Percentiles rank a stretch among this genome's conserved stretches.
These are phyloP conservation scores for Brachionichthys hirsutus DNA, from an alignment of 2,113 vertebrate genomes.

Conservation along the genomic window DNA sequence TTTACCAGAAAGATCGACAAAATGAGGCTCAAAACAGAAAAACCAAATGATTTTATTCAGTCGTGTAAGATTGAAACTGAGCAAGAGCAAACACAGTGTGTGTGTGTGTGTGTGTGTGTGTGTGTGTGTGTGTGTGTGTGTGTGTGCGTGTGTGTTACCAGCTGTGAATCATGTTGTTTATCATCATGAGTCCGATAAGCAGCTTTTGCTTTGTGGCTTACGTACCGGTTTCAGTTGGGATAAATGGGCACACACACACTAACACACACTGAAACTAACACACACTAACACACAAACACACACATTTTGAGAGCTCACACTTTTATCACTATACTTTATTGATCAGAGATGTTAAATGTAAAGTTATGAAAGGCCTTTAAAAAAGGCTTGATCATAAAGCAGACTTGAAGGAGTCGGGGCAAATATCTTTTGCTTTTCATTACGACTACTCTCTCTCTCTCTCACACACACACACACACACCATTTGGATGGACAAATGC, in stretches of 20 bases:
- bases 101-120: slow-evolving; percentile 27
- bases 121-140: slow-evolving; percentile 8
- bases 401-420: too few relatives aligned
- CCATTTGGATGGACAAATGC: background rate
- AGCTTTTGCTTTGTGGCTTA: slow-evolving; percentile 37
- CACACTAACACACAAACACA: background rate
- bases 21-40: too few relatives aligned
- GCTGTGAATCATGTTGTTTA: slow-evolving; percentile 45
- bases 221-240: slow-evolving; percentile 2
- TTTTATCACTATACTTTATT: too few relatives aligned
- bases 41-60: background rate
- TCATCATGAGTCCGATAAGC: slow-evolving; percentile 42
- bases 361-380: too few relatives aligned
- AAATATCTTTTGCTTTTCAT: too few relatives aligned
- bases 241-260: background rate
- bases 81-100: slow-evolving; percentile 36
- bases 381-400: too few relatives aligned
- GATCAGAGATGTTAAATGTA: too few relatives aligned
- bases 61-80: too few relatives aligned
- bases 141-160: slow-evolving; percentile 30
- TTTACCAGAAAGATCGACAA: background rate
- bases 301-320: background rate
- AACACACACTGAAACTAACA: slow-evolving; percentile 1
- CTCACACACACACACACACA: too few relatives aligned
- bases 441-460: too few relatives aligned